Percentiles rank a stretch among this genome's conserved stretches.
Conservation (phyloP, 2,888 invertebrate species). For the Helicoverpa assulta region DNA sequence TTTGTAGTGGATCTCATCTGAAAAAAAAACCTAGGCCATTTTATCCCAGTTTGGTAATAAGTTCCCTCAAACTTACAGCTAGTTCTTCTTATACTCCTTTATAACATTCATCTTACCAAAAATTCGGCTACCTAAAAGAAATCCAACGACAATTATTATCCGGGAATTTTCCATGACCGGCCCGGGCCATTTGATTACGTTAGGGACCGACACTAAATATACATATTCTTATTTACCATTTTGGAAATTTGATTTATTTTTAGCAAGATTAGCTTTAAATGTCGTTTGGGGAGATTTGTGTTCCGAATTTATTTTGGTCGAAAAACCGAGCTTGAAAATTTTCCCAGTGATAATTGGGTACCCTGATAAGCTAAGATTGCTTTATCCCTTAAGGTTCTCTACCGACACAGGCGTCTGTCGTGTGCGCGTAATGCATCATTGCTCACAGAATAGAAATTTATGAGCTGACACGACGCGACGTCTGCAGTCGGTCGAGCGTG, state of each 20-base stretch:
- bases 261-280: slow-evolving; percentile 24
- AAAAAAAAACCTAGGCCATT: too few species aligned
- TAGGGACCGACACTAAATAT: slow-evolving; percentile 23
- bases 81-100: too few species aligned
- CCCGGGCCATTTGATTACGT: slow-evolving; percentile 19
- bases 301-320: slow-evolving; percentile 6
- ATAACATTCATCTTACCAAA: slow-evolving; percentile 8
- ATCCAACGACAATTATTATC: slow-evolving; percentile 33
- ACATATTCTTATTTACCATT: slow-evolving; percentile 35
- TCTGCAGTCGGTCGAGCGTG: too few species aligned
- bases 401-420: too few species aligned
- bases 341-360: background rate
- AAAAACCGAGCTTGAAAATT: background rate
- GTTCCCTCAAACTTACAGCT: too few species aligned
- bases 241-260: slow-evolving; percentile 40
- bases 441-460: too few species aligned
- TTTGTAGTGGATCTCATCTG: too few species aligned
- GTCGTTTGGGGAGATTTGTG: slow-evolving; percentile 10
- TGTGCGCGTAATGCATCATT: too few species aligned
- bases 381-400: too few species aligned
- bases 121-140: slow-evolving; percentile 23
- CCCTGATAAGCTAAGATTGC: too few species aligned
- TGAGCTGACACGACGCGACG: too few species aligned
- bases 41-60: too few species aligned
- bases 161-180: slow-evolving; percentile 13